Evolutionary conservation across 2,797 vertebrate genomes (phyloP).

Genomic region (Acrossocheilus wenchowensis): DNA sequence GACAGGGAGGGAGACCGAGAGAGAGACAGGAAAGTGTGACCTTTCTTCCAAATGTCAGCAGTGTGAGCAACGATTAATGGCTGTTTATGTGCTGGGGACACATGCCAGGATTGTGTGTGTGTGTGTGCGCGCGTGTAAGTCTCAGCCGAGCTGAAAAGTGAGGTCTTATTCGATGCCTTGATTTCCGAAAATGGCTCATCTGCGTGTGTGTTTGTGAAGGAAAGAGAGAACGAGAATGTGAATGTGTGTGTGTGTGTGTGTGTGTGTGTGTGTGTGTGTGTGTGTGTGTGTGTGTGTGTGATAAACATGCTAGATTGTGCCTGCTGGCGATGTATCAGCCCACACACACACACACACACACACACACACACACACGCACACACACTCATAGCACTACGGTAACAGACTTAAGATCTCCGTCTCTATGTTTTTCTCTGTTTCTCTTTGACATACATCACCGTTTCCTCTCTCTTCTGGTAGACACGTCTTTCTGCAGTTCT

Average conservation of each 20-base stretch:
- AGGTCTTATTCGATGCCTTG: constrained; percentile 22
- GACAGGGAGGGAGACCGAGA: constrained; percentile 23
- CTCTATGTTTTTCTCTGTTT: constrained; percentile 13
- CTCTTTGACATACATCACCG: constrained; percentile 30
- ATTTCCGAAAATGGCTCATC: constrained; percentile 19
- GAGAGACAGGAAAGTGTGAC: constrained; percentile 60
- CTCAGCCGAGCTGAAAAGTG: background rate
- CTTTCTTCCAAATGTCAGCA: constrained; percentile 69
- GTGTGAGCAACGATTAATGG: constrained; percentile 62
- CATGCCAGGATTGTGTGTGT: constrained; percentile 40
- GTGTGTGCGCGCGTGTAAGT: constrained; percentile 27
- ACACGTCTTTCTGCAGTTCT: constrained; percentile 21
- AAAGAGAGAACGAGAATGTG: constrained; percentile 12
- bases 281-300: constrained; percentile 13
- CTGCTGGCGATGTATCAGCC: constrained; percentile 27
- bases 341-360: background rate
- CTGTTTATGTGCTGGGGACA: constrained; percentile 60
- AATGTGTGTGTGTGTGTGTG: constrained; percentile 3
- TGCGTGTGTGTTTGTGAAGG: constrained; percentile 30
- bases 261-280: constrained; percentile 16
- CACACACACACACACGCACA: background rate
- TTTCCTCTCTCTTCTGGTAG: constrained; percentile 1
- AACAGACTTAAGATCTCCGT: constrained; percentile 35
- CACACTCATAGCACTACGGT: background rate
- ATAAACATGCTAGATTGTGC: constrained; percentile 41